Conservation (phyloP, 2,888 invertebrate species). For the Pseudococcus jackbeardsleyi region DNA sequence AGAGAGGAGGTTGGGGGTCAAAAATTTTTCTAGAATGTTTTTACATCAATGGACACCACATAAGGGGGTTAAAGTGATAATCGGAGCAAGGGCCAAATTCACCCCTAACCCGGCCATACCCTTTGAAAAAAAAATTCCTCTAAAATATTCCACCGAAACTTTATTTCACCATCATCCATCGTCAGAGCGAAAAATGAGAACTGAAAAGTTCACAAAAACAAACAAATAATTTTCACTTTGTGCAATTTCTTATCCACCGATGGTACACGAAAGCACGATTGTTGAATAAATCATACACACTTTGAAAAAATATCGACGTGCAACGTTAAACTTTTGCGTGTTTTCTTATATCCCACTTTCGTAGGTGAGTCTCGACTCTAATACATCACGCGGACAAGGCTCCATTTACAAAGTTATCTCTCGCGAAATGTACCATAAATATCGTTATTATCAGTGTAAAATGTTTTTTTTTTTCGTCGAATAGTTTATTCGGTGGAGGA, state of each 20-base stretch:
- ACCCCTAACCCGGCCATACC: too few relatives aligned
- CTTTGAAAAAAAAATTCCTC: too few relatives aligned
- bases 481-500: neutral
- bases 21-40: too few relatives aligned
- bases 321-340: neutral
- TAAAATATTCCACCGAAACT: too few relatives aligned
- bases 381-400: constrained; percentile 11
- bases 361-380: neutral
- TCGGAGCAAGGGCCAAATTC: too few relatives aligned
- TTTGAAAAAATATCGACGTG: neutral
- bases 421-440: neutral
- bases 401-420: neutral
- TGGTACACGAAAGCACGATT: neutral
- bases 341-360: neutral
- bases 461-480: neutral
- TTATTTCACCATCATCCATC: neutral
- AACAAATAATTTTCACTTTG: constrained; percentile 34
- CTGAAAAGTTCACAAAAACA: neutral
- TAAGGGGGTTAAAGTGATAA: too few relatives aligned
- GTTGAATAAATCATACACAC: constrained; percentile 19
- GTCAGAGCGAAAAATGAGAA: neutral
- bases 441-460: neutral
- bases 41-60: too few relatives aligned
- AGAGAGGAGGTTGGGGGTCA: too few relatives aligned
- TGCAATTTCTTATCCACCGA: neutral